Base-by-base conservation (phyloP, 2,888 invertebrate species). In the Mamestra brassicae region DNA sequence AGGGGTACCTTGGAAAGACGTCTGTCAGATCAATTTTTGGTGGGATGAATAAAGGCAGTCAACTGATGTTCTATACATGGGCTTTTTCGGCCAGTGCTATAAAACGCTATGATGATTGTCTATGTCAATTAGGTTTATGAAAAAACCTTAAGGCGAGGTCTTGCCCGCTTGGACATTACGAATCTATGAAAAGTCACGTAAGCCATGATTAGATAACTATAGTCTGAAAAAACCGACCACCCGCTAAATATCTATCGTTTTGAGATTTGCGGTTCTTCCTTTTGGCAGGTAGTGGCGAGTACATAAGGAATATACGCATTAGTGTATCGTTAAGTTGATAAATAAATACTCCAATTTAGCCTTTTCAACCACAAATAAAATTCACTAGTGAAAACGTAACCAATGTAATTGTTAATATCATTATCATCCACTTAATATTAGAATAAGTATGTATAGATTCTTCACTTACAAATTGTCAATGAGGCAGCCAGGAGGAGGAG, bases 251-350 rank as follows among this genome's bases (percentile, higher is more conserved):
- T 7, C 8, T 47, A 61, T 8, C 34, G 17, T n/a, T 54, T 11
- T 4, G 55, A 61, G 47, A 55, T 61, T 60, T 61, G 45, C 15
- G 47, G 54, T 42, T 42, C 38, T 79, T 54, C 3, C 26, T 61
- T 55, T 80, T 80, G 54, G 17, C 10, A 50, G 55, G 42, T 61
- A 38, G 42, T 61, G 54, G 61, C 17, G n/a, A 42, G 47, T 50
- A 80, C 36, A 57, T 5, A 57, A 45, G 36, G 13, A 80, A 72
- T 76, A 10, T 55, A 55, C 36, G 42, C 13, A 62, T 62, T 76
- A 62, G 26, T 72, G 55, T 62, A 26, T 55, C 50, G 76, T 74
- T 73, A 80, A 77, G 38, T 55, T 65, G 3, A 15, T 42, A 81
- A 61, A 34, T 74, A 74, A 74, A 77, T 61, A 76, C 5, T 73